These are phyloP conservation scores for Toxostoma redivivum DNA, from an alignment of 2,113 vertebrate genomes.

Conservation along the genomic window DNA sequence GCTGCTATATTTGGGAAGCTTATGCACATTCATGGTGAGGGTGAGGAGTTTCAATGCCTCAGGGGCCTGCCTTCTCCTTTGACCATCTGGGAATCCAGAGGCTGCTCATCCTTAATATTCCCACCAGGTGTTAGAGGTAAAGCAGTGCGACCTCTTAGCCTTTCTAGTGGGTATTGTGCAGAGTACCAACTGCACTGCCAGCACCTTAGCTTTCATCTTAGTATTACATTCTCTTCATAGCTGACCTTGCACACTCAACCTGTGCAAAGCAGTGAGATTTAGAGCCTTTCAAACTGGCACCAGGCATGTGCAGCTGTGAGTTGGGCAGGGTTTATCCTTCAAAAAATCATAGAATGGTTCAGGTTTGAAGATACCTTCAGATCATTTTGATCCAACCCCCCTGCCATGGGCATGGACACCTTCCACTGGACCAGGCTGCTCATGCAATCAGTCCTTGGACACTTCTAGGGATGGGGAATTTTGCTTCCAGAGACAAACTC, in stretches of 20 bases:
- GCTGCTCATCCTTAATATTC: background rate
- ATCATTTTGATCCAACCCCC: background rate
- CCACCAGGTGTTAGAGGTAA: background rate
- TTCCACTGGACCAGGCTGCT: background rate
- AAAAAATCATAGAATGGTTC: no score
- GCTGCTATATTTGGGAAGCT: background rate
- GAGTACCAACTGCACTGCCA: background rate
- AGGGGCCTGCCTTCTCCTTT: background rate
- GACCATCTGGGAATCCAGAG: background rate
- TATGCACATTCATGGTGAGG: accelerated
- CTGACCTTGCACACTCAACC: background rate
- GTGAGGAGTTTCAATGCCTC: accelerated
- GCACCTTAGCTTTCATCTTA: background rate
- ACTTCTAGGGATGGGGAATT: background rate
- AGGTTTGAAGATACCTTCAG: background rate
- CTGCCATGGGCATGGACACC: background rate
- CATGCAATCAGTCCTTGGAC: background rate
- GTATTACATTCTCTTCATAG: accelerated
- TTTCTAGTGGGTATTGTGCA: accelerated
- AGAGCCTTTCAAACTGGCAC: background rate
- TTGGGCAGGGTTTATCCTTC: background rate
- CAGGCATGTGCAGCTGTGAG: background rate
- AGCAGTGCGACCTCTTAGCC: background rate
- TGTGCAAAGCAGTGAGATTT: background rate
- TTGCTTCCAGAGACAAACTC: background rate